phyloP scores from a whole-genome alignment of 2,888 invertebrate genomes.

The Drepana falcataria region DNA sequence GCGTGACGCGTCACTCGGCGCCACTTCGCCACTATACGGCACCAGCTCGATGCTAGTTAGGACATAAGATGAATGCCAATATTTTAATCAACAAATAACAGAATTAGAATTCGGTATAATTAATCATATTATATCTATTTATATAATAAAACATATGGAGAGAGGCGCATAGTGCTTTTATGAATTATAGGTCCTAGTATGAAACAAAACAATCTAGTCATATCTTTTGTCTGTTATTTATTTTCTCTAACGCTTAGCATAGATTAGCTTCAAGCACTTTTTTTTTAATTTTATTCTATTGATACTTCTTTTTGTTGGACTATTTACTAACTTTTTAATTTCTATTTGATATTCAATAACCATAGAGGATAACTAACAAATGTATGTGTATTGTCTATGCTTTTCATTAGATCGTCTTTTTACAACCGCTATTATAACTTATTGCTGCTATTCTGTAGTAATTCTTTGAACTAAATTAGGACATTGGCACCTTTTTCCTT shows the following conservation, averaged over 20 bases:
- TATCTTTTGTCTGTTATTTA: constrained; percentile 70
- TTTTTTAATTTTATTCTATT: constrained; percentile 39
- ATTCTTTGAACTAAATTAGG: not conserved
- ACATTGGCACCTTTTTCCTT: not conserved
- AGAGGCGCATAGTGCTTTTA: constrained; percentile 78
- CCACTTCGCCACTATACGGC: constrained; percentile 26
- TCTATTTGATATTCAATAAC: constrained; percentile 12
- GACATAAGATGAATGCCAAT: constrained; percentile 73
- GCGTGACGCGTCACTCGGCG: constrained; percentile 15
- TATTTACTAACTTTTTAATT: constrained; percentile 20
- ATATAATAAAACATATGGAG: constrained; percentile 73
- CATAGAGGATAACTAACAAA: not conserved
- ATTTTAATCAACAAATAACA: constrained; percentile 71
- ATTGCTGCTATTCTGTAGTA: not conserved
- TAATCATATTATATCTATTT: constrained; percentile 76
- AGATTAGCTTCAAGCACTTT: constrained; percentile 77
- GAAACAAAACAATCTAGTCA: constrained; percentile 76
- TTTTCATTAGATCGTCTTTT: constrained; percentile 22
- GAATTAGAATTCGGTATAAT: constrained; percentile 71
- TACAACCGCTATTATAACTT: not conserved
- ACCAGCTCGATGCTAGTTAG: constrained; percentile 59
- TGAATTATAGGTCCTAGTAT: constrained; percentile 72
- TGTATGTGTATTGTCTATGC: constrained; percentile 22
- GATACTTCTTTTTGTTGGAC: constrained; percentile 20
- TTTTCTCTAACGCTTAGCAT: constrained; percentile 76